These are phyloP conservation scores for Pituophis catenifer DNA, from an alignment of 2,113 vertebrate genomes.

Conservation along the genomic window DNA sequence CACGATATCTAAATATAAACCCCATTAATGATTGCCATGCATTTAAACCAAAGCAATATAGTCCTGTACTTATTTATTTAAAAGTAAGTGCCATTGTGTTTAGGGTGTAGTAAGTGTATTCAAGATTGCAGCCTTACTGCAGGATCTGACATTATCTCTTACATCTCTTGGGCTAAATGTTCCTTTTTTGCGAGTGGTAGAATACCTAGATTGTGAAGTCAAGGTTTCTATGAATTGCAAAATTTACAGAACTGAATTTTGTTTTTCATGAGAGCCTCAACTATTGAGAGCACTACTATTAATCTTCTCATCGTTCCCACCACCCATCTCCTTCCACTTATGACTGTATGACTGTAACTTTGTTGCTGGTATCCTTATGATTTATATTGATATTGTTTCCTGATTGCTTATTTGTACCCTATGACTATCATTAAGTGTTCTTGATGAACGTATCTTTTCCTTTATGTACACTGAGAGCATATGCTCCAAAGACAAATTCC, in stretches of 20 bases:
- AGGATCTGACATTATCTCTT: background rate
- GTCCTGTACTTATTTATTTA: background rate
- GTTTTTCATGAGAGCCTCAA: background rate
- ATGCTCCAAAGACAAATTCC: too few species aligned
- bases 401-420: too few species aligned
- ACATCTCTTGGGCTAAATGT: background rate
- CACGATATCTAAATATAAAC: background rate
- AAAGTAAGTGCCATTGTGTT: background rate
- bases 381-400: too few species aligned
- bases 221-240: background rate
- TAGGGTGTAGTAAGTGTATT: background rate
- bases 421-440: too few species aligned
- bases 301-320: too few species aligned
- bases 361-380: too few species aligned
- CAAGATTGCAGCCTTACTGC: background rate
- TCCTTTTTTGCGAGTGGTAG: background rate
- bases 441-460: too few species aligned
- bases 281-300: too few species aligned
- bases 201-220: background rate
- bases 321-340: too few species aligned
- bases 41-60: background rate
- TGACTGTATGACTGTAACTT: too few species aligned
- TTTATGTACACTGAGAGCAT: too few species aligned
- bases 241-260: background rate
- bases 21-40: background rate